These are phyloP conservation scores for Cephalotes varians DNA, from an alignment of 2,888 invertebrate genomes.

Conservation along the genomic window DNA sequence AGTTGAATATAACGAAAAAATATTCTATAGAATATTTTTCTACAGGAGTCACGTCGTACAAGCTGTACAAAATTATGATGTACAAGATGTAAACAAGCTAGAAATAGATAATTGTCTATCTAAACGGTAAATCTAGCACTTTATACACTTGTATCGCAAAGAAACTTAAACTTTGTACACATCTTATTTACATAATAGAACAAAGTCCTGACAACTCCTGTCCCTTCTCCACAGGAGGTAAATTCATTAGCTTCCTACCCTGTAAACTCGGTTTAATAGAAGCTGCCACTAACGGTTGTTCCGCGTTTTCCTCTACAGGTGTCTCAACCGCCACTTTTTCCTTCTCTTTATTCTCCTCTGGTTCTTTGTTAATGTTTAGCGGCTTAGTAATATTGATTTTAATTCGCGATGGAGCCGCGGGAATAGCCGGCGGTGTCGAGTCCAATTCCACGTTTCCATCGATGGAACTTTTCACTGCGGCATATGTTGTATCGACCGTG, in stretches of 20 bases:
- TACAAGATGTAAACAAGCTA: constrained; percentile 61
- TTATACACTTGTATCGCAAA: constrained; percentile 43
- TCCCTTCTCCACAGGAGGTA: constrained; percentile 91
- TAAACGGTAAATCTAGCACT: constrained; percentile 43
- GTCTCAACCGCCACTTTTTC: constrained; percentile 79
- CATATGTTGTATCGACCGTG: constrained; percentile 87
- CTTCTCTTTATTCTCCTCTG: constrained; percentile 79
- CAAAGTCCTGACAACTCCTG: constrained; percentile 94
- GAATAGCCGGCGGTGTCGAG: constrained; percentile 86
- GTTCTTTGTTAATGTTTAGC: constrained; percentile 83
- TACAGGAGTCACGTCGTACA: constrained; percentile 66
- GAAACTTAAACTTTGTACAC: constrained; percentile 57
- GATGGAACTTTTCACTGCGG: constrained; percentile 89
- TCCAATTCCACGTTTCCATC: constrained; percentile 92
- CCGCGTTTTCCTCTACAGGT: constrained; percentile 84
- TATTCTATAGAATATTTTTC: not conserved
- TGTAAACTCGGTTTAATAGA: constrained; percentile 89
- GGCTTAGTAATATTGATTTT: constrained; percentile 94
- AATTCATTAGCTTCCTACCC: constrained; percentile 89
- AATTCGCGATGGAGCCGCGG: constrained; percentile 87
- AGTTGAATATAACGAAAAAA: not conserved
- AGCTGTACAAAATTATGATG: constrained; percentile 76
- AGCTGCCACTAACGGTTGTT: constrained; percentile 77
- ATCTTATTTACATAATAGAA: constrained; percentile 91
- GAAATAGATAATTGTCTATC: constrained; percentile 47